These are phyloP conservation scores for Cirrhinus mrigala DNA, from an alignment of 2,797 vertebrate species.

Conservation along the genomic window DNA sequence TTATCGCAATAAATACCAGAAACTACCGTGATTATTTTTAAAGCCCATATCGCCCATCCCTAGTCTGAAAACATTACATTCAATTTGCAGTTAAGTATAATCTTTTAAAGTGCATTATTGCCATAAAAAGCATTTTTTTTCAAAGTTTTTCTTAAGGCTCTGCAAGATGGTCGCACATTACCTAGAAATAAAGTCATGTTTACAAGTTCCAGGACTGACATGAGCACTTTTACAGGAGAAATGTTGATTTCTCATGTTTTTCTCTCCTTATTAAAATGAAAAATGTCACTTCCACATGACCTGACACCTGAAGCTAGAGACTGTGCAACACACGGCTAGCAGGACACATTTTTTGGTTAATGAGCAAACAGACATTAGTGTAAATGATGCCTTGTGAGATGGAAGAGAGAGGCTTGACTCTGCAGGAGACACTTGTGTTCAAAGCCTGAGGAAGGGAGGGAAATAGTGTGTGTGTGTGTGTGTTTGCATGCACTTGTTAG, in stretches of 20 bases:
- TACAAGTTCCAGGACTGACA: neutral
- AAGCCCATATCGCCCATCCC: no score
- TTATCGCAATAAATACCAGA: no score
- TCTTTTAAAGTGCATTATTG: neutral
- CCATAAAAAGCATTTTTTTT: neutral
- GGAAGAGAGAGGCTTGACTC: neutral
- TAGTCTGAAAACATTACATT: no score
- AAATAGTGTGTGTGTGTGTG: neutral
- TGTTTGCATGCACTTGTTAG: neutral
- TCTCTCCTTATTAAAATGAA: neutral
- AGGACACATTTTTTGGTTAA: neutral
- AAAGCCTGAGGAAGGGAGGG: neutral
- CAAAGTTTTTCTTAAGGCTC: neutral
- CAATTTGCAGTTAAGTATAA: no score
- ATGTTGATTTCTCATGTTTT: neutral
- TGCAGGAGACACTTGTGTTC: neutral
- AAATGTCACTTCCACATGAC: neutral
- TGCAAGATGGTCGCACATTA: neutral
- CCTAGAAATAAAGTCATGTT: neutral
- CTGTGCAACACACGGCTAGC: neutral
- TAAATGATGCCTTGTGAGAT: neutral
- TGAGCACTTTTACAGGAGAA: neutral
- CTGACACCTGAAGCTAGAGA: neutral
- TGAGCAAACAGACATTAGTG: neutral
- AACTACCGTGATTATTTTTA: no score